A percentile compares a stretch with the other conserved stretches of the same genome.
phyloP scores from a whole-genome alignment of 2,888 invertebrate genomes.

The Perdita meconis region DNA sequence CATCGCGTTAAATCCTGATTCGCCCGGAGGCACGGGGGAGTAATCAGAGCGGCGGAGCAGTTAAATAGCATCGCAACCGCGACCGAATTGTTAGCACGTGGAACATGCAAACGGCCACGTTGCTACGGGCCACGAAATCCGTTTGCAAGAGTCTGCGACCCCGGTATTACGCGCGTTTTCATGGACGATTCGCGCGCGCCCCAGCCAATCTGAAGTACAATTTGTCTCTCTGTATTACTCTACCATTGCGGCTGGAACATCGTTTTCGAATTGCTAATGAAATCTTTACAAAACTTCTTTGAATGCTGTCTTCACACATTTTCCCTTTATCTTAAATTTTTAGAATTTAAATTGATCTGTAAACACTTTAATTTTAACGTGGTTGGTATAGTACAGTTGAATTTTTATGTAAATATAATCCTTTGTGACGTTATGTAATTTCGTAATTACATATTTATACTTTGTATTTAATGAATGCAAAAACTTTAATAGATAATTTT shows the following conservation, averaged over 20 bases:
- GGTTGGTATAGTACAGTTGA: too few relatives aligned
- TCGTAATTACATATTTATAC: too few relatives aligned
- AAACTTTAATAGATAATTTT: too few relatives aligned
- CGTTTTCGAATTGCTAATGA: conserved; percentile 11
- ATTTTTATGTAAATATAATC: too few relatives aligned
- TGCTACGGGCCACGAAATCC: conserved; percentile 73
- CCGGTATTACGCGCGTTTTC: conserved; percentile 68
- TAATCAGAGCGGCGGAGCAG: conserved; percentile 81
- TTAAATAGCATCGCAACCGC: conserved; percentile 82
- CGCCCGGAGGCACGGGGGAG: conserved; percentile 74
- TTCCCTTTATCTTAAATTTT: too few relatives aligned
- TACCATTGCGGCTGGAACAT: conserved; percentile 30
- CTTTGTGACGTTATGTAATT: too few relatives aligned
- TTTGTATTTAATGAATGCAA: too few relatives aligned
- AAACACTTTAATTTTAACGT: too few relatives aligned
- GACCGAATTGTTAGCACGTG: conserved; percentile 82
- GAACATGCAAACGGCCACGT: conserved; percentile 74
- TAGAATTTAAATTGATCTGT: too few relatives aligned
- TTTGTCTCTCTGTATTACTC: conserved; percentile 46
- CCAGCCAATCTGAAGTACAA: conserved; percentile 46
- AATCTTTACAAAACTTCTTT: conserved; percentile 19
- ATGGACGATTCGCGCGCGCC: conserved; percentile 47
- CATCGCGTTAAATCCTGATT: conserved; percentile 75
- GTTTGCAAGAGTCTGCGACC: conserved; percentile 70
- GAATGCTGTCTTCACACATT: neutral